Percentiles rank a stretch among this genome's conserved stretches.
phyloP scores from a whole-genome alignment of 2,113 vertebrate species.

The Gracilinanus agilis region DNA sequence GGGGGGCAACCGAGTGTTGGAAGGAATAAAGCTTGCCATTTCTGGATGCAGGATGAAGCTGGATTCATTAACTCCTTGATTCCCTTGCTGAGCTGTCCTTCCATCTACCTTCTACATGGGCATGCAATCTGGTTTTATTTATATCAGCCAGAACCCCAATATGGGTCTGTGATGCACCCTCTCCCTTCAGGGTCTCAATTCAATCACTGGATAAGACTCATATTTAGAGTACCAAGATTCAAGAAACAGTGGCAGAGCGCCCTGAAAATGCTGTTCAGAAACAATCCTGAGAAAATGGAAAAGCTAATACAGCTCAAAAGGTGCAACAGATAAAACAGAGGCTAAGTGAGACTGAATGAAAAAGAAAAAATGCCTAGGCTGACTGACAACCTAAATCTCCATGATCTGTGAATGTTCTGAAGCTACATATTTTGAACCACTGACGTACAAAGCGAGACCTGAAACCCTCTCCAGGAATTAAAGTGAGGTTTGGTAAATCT shows the following conservation, averaged over 20 bases:
- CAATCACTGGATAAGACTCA: background rate
- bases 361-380: conserved; percentile 86
- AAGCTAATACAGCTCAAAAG: no score
- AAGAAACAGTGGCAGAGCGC: no score
- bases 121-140: background rate
- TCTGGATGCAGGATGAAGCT: background rate
- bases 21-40: background rate
- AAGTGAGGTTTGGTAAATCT: conserved; percentile 85
- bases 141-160: background rate
- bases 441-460: no score
- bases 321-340: no score
- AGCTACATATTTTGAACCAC: no score
- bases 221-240: background rate
- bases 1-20: background rate
- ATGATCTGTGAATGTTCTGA: no score
- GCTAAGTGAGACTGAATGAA: no score
- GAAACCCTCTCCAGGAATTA: conserved; percentile 66
- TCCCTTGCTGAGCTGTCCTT: background rate
- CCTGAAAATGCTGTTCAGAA: no score
- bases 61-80: background rate
- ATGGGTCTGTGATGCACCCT: background rate
- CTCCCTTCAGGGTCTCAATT: background rate
- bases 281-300: no score
- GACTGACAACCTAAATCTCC: conserved; percentile 88
- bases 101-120: background rate